Conservation (phyloP, 1,140 invertebrate genomes). For the Calycopis cecrops region DNA sequence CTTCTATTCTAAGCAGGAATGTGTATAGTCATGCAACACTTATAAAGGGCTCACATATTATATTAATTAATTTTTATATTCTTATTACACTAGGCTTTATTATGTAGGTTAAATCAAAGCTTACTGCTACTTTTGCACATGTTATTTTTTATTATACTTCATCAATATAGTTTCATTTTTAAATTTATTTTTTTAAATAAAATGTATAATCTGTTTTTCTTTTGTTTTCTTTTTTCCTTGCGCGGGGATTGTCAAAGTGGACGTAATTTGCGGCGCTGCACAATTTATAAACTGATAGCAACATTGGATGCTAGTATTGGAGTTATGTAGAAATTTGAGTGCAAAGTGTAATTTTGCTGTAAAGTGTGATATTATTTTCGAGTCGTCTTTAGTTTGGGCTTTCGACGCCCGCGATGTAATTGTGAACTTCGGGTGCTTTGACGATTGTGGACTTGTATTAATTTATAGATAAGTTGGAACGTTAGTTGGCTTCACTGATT, state of each 20-base stretch:
- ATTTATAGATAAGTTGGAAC: conserved; percentile 60
- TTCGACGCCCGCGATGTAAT: conserved; percentile 68
- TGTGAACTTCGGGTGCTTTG: conserved; percentile 73
- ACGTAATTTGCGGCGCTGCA: conserved; percentile 65
- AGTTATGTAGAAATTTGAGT: conserved; percentile 48
- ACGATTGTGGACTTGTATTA: conserved; percentile 68
- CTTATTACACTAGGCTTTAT: conserved; percentile 21
- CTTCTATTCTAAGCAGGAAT: conserved; percentile 41
- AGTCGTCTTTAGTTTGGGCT: conserved; percentile 65
- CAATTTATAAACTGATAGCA: conserved; percentile 31
- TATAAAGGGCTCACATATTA: conserved; percentile 33
- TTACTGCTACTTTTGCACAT: conserved; percentile 28
- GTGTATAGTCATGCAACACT: conserved; percentile 43
- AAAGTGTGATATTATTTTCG: conserved; percentile 72
- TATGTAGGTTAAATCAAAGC: conserved; percentile 22
- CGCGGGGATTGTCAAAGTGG: conserved; percentile 68
- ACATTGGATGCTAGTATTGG: conserved; percentile 31
- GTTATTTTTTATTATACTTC: conserved; percentile 33
- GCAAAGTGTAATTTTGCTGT: conserved; percentile 64
- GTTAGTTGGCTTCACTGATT: conserved; percentile 45
- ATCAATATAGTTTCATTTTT: conserved; percentile 48
- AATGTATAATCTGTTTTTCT: conserved; percentile 43
- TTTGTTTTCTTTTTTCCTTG: conserved; percentile 50
- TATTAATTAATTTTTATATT: conserved; percentile 3
- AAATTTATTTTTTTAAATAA: conserved; percentile 62